Percentiles rank a stretch among this genome's conserved stretches.
Conservation (phyloP, 2,113 vertebrate species). For the Herpailurus yagouaroundi region DNA sequence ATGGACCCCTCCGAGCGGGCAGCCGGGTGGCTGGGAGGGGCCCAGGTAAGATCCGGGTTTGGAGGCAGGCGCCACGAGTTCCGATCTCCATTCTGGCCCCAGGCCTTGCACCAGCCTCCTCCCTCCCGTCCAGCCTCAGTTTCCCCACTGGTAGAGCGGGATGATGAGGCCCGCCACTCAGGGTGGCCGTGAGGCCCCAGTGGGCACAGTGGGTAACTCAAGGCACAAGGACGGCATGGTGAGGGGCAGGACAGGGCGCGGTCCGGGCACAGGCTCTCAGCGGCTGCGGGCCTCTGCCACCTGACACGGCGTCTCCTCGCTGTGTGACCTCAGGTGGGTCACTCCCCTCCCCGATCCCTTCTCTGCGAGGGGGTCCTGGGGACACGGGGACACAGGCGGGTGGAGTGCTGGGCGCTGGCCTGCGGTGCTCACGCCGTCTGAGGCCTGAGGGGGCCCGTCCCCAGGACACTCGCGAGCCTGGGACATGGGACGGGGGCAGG, state of each 20-base stretch:
- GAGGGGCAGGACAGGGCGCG: not conserved
- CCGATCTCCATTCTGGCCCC: accelerated
- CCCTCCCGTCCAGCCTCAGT: not conserved
- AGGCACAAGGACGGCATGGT: not conserved
- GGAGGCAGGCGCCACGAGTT: not conserved
- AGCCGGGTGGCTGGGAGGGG: too few species aligned
- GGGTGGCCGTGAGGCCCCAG: not conserved
- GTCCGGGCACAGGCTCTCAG: not conserved
- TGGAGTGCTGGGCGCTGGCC: not conserved
- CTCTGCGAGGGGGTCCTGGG: not conserved
- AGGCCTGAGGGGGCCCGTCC: too few species aligned
- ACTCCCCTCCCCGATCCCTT: not conserved
- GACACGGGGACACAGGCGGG: not conserved
- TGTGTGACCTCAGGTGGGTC: not conserved
- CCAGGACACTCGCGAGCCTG: not conserved
- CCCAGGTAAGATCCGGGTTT: not conserved
- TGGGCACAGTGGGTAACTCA: too few species aligned
- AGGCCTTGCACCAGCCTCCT: not conserved
- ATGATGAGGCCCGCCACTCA: not conserved
- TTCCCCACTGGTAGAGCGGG: not conserved
- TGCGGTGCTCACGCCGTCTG: not conserved
- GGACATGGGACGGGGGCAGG: not conserved
- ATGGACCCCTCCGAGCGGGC: not conserved
- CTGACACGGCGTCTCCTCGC: accelerated
- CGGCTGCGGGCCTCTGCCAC: not conserved